A percentile compares a stretch with the other conserved stretches of the same genome.
phyloP scores from a whole-genome alignment of 1,140 invertebrate species.

The Archivesica marissinica region DNA sequence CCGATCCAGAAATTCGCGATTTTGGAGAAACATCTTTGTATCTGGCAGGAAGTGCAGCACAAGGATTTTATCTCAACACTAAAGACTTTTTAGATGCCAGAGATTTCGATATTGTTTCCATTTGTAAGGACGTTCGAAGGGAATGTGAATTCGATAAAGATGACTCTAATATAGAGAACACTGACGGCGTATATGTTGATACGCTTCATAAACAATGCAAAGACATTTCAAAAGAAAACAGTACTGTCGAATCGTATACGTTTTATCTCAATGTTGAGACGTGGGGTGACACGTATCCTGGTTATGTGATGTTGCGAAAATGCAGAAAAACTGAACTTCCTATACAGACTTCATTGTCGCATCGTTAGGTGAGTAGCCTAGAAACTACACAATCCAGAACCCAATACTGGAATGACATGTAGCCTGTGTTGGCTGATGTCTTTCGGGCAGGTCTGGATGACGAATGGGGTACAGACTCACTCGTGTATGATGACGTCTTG shows the following conservation, averaged over 20 bases:
- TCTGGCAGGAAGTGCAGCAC: conserved; percentile 4
- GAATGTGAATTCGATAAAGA: conserved; percentile 5
- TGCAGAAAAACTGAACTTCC: conserved; percentile 11
- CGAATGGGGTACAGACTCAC: background rate
- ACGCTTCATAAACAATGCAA: background rate
- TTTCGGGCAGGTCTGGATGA: background rate
- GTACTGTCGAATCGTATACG: background rate
- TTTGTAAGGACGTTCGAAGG: background rate
- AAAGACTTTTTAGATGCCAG: conserved; percentile 18
- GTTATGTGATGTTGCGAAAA: conserved; percentile 13
- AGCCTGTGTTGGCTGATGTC: background rate
- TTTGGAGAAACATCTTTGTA: background rate
- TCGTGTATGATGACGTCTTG: background rate
- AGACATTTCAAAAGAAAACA: background rate
- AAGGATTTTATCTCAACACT: conserved; percentile 10
- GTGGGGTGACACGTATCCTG: conserved; percentile 5
- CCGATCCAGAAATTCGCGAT: background rate
- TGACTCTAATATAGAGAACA: background rate
- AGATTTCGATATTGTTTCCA: conserved; percentile 13
- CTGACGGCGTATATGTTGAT: background rate
- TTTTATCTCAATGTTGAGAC: conserved; percentile 5
- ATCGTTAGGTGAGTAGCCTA: conserved; percentile 1
- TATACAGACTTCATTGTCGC: background rate
- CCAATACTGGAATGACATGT: conserved; percentile 3
- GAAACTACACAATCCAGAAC: background rate